A percentile compares a stretch with the other conserved stretches of the same genome.
Conservation (phyloP, 1,140 invertebrate genomes). For the Musca domestica region DNA sequence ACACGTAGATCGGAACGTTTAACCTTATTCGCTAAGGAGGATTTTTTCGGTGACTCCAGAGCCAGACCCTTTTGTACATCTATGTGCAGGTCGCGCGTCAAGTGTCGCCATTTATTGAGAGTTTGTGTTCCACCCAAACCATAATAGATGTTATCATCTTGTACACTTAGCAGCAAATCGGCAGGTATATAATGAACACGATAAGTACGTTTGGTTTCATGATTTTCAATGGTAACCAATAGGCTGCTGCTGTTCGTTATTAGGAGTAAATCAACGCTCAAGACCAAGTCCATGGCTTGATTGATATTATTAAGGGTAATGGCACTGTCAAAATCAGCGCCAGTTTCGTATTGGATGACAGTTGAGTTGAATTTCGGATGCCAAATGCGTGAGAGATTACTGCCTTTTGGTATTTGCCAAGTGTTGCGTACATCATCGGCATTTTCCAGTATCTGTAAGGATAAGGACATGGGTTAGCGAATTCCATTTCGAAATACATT, state of each 20-base stretch:
- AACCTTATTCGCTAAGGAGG: conserved; percentile 57
- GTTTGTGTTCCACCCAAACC: conserved; percentile 69
- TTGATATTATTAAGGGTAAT: conserved; percentile 65
- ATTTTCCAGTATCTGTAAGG: conserved; percentile 65
- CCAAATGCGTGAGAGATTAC: conserved; percentile 62
- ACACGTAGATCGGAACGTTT: conserved; percentile 75
- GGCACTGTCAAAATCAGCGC: conserved; percentile 67
- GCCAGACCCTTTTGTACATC: conserved; percentile 87
- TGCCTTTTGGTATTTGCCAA: conserved; percentile 68
- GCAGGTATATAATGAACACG: conserved; percentile 81
- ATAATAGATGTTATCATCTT: conserved; percentile 81
- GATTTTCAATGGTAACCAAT: conserved; percentile 73
- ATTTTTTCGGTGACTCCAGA: conserved; percentile 64
- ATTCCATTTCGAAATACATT: too few relatives aligned
- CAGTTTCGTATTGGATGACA: conserved; percentile 71
- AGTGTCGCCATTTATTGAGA: conserved; percentile 68
- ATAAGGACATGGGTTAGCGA: too few relatives aligned
- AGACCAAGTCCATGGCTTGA: conserved; percentile 72
- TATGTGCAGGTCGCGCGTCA: conserved; percentile 85
- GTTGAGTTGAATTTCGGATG: conserved; percentile 59
- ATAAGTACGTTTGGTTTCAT: conserved; percentile 73
- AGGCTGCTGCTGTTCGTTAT: conserved; percentile 79
- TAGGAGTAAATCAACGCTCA: conserved; percentile 72
- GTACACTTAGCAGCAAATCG: conserved; percentile 68
- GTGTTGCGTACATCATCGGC: conserved; percentile 64